Evolutionary conservation across 1,140 invertebrate species (phyloP).

Genomic region (Drosophila bifasciata): DNA sequence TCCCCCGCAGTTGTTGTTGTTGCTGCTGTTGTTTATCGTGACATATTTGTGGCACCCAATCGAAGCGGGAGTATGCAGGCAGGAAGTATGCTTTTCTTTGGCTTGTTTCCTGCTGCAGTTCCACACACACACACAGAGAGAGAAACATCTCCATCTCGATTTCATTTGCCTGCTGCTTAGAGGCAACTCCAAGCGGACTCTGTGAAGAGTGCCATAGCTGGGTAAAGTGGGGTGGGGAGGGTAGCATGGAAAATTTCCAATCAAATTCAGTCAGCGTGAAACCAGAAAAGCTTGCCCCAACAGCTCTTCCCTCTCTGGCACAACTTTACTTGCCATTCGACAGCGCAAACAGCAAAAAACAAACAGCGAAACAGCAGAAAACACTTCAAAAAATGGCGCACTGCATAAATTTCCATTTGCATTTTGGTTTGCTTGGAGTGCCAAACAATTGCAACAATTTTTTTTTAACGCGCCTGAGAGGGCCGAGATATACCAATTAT

Average conservation of each 20-base stretch:
- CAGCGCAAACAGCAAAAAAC: constrained; percentile 25
- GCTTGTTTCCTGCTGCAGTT: constrained; percentile 57
- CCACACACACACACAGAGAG: too few relatives aligned
- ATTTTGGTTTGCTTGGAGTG: neutral
- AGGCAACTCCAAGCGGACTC: constrained; percentile 3
- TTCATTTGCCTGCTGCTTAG: constrained; percentile 55
- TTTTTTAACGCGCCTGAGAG: neutral
- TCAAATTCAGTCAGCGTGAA: constrained; percentile 77
- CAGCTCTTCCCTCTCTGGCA: constrained; percentile 43
- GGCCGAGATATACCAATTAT: constrained; percentile 54
- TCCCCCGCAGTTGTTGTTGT: constrained; percentile 22
- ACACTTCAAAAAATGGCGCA: constrained; percentile 55
- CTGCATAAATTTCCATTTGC: constrained; percentile 56
- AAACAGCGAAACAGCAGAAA: constrained; percentile 25
- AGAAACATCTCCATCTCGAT: constrained; percentile 54
- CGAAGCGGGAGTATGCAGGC: constrained; percentile 45
- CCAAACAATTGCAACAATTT: constrained; percentile 1
- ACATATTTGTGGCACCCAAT: constrained; percentile 60
- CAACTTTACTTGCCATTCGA: constrained; percentile 29
- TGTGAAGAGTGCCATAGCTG: neutral
- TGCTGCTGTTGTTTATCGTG: constrained; percentile 63
- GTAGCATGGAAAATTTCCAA: constrained; percentile 66
- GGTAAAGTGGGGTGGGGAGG: neutral
- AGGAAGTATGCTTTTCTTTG: constrained; percentile 71
- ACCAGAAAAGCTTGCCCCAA: constrained; percentile 73